Base-by-base conservation (phyloP, 2,797 vertebrate genomes). In the Aeoliscus strigatus region DNA sequence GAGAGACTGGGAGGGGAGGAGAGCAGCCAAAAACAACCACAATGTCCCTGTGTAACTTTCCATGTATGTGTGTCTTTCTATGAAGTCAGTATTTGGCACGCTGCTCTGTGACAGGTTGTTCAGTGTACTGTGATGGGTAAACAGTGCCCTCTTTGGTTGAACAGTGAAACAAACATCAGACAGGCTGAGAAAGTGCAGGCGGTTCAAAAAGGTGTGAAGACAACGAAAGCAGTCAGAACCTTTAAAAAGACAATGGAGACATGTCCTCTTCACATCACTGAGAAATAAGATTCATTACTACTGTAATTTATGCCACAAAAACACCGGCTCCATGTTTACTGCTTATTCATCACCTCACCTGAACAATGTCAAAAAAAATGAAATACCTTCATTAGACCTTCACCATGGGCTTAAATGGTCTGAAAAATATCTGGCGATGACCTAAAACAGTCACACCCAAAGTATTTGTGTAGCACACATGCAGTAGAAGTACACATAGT, bases 1-100 rank as follows among this genome's bases (percentile, higher is more conserved):
- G 58, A 43, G 60, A 66, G 62, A 60, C 29, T 48, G 73, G 66
- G 73, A 75, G 60, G 64, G 62, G 51, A 59, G 53, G 44, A 41
- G 61, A 70, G 60, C 55, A 75, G 73, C 66, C 73, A 82, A 78
- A 81, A 80, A 80, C 74, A 75, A 81, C 76, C 73, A 78, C 73
- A 77, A 73, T 70, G 77, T 73, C 75, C 73, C 78, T 55, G 73
- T 79, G 73, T 79, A 77, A 67, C 25, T 59, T 41, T 29, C 38
- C 29, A 27, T 33, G 34, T 44, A 38, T 27, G 42, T 47, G 21
- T 15, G 29, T 38, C 18, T 65, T 69, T 70, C 73, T 58, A 83
- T 81, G 71, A 80, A 74, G 75, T 84, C 75, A 80, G 69, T 62
- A 36, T 72, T 67, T 75, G 80, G 81, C 77, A 78, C 60, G 52